These are phyloP conservation scores for Ichneumon xanthorius DNA, from an alignment of 2,888 invertebrate genomes.

Conservation along the genomic window DNA sequence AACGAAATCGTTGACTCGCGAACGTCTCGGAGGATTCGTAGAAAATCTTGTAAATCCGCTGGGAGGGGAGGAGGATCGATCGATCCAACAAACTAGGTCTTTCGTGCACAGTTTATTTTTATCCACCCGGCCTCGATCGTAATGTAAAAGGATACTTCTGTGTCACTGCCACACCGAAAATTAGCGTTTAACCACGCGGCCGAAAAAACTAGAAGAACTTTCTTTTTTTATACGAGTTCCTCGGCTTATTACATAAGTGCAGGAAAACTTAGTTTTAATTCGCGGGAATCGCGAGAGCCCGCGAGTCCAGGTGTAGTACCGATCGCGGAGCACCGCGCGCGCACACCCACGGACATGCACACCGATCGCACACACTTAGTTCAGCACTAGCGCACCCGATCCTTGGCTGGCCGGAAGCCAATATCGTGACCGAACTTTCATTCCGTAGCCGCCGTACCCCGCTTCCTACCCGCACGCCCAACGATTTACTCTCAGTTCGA, in stretches of 20 bases:
- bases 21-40: slow-evolving; percentile 6
- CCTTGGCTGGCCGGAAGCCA: slow-evolving; percentile 63
- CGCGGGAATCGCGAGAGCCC: background rate
- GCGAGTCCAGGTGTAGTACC: slow-evolving; percentile 7
- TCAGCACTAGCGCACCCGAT: slow-evolving; percentile 39
- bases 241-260: background rate
- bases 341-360: background rate
- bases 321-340: background rate
- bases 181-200: background rate
- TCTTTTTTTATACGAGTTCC: background rate
- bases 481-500: slow-evolving; percentile 35
- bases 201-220: background rate
- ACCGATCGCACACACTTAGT: slow-evolving; percentile 34
- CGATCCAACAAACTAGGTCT: slow-evolving; percentile 60
- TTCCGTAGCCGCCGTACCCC: slow-evolving; percentile 15
- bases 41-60: slow-evolving; percentile 47
- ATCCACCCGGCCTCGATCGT: slow-evolving; percentile 55
- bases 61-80: slow-evolving; percentile 36
- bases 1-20: background rate
- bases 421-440: slow-evolving; percentile 62
- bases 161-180: slow-evolving; percentile 41
- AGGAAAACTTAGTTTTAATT: slow-evolving; percentile 7
- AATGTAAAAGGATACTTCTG: slow-evolving; percentile 30
- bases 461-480: slow-evolving; percentile 8
- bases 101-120: slow-evolving; percentile 59